Evolutionary conservation across 2,113 vertebrate genomes (phyloP).

Genomic region (Acrocephalus kingi): DNA sequence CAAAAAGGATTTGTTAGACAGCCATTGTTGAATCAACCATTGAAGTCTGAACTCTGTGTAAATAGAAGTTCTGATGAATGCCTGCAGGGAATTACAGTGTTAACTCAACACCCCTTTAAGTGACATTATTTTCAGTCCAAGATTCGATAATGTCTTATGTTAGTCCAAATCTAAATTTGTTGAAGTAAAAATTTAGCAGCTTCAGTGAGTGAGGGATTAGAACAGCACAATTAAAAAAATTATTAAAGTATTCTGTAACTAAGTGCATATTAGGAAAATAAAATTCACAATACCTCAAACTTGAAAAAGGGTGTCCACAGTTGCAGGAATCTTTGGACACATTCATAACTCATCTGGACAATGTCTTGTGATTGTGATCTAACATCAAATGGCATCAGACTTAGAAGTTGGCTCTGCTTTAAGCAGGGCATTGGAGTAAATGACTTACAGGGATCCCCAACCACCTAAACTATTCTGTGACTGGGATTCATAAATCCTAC

Average conservation of each 20-base stretch:
- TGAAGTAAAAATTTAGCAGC: neutral
- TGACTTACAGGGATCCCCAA: neutral
- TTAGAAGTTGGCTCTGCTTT: neutral
- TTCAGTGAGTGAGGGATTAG: neutral
- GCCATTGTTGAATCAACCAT: neutral
- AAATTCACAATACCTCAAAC: neutral
- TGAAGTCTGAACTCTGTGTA: neutral
- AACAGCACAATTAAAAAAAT: neutral
- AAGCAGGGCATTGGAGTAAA: neutral
- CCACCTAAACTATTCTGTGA: neutral
- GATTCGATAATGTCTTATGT: neutral
- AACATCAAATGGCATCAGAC: neutral
- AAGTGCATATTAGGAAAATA: neutral
- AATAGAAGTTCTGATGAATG: neutral
- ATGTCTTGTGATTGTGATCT: neutral
- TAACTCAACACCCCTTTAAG: accelerated
- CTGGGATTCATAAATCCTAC: neutral
- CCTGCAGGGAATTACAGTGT: neutral
- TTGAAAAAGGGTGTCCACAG: neutral
- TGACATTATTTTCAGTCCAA: neutral
- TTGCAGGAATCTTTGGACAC: neutral
- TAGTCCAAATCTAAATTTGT: neutral
- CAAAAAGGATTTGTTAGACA: neutral
- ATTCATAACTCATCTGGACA: neutral
- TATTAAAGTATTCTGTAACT: neutral